Evolutionary conservation across 2,888 invertebrate species (phyloP), one percentile per base, ranked within the genome.

Genomic region (Hetaerina titia): DNA sequence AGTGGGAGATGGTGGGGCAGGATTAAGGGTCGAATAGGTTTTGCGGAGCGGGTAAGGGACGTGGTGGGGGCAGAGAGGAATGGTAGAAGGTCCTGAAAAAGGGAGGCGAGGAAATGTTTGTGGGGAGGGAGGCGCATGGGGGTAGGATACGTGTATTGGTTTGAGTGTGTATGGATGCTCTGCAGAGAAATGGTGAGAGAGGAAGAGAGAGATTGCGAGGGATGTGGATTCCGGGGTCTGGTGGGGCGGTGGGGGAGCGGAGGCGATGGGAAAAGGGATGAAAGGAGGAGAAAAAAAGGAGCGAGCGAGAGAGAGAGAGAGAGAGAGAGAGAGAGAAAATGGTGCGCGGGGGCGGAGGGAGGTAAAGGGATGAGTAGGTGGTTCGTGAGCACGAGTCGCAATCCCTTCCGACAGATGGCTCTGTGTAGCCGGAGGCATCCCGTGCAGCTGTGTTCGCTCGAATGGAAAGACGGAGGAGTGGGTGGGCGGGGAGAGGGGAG

Each of bases 401-500:
- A 90, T 90, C 90, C 92, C 92, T 92, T n/a, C 92, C 92, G 92
- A 74, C 92, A 92, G 92, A 92, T 69, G 92, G 92, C 92, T 92
- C 92, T 92, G 92, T 45, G 64, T 64, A 64, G 92, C 92, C 92
- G 45, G 92, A 92, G 92, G 92, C 92, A 69, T 92, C 92, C 92
- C 92, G 69, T 92, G 92, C 92, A 92, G 92, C 92, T 92, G 92
- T 92, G 92, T 64, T 92, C 92, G 92, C 69, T 64, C 92, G 92
- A 92, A 92, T 92, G 92, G 69, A 92, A 92, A 90, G 31, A 19
- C 11, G 31, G 57, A 22, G 69, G 92, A 6, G 56, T 56, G 57
- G 22, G n/a, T 57, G 2, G 81, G 81, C 17, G n/a, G 90, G 89
- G 9, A 15, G 89, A n/a, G 45, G 19, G 56, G 56, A 45, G 25